A percentile compares a stretch with the other conserved stretches of the same genome.
Conservation (phyloP, 2,113 vertebrate genomes). For the Pomatostomus ruficeps region DNA sequence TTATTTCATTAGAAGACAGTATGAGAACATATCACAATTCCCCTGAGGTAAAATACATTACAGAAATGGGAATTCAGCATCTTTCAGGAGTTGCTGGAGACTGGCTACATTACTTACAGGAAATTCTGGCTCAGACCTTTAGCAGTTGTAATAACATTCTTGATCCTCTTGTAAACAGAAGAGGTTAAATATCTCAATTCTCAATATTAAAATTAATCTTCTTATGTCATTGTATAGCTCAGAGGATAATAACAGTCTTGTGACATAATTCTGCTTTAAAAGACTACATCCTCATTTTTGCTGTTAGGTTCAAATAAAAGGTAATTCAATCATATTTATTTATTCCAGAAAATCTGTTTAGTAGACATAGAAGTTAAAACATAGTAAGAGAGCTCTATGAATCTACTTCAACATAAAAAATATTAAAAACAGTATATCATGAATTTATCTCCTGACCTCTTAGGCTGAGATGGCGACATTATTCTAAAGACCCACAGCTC, state of each 20-base stretch:
- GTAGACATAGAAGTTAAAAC: neutral
- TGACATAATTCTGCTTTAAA: neutral
- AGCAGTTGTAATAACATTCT: neutral
- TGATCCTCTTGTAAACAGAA: neutral
- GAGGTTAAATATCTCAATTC: neutral
- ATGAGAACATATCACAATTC: neutral
- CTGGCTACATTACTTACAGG: neutral
- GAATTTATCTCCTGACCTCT: neutral
- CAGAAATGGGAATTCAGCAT: neutral
- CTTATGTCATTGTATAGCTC: neutral
- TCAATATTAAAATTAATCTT: neutral
- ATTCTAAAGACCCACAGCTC: neutral
- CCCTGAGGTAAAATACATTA: neutral
- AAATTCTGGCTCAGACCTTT: neutral
- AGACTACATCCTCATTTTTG: neutral
- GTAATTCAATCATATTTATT: neutral
- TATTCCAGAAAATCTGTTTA: neutral
- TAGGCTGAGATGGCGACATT: neutral
- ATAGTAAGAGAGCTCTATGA: neutral
- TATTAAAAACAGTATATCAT: neutral
- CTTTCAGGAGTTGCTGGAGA: neutral
- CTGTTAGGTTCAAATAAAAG: neutral
- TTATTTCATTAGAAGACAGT: neutral
- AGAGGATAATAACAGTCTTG: neutral
- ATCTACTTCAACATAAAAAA: neutral